Conservation (phyloP, 2,797 vertebrate genomes). For the Myotis daubentonii region DNA sequence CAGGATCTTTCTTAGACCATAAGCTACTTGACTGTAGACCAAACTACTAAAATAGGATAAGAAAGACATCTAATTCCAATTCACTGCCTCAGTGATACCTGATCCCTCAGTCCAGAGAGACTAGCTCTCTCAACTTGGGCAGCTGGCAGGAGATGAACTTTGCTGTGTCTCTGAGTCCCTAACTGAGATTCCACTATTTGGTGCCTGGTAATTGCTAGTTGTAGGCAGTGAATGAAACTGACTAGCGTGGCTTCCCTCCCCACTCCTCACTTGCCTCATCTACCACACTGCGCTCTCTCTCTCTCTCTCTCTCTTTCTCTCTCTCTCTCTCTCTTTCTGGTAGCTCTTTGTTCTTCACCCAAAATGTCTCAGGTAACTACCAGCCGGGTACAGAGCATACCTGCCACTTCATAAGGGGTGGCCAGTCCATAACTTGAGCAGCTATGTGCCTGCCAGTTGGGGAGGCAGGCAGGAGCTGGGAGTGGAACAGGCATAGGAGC, state of each 20-base stretch:
- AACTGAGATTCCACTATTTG: not conserved
- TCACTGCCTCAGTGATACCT: not conserved
- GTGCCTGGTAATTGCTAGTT: not conserved
- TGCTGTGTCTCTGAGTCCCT: not conserved
- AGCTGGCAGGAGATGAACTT: not conserved
- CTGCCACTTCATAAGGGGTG: too few relatives aligned
- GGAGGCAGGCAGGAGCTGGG: not conserved
- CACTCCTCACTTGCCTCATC: too few relatives aligned
- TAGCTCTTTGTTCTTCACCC: too few relatives aligned
- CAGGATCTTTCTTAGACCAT: not conserved
- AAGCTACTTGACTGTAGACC: not conserved
- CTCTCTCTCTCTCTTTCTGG: too few relatives aligned
- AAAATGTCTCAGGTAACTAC: too few relatives aligned
- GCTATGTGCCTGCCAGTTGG: not conserved
- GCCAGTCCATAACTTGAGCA: not conserved
- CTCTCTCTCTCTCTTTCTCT: too few relatives aligned
- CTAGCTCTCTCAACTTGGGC: not conserved
- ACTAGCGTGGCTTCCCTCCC: too few relatives aligned
- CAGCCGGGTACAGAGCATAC: too few relatives aligned
- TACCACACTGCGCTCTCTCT: too few relatives aligned
- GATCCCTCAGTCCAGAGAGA: not conserved
- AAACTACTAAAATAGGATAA: too few relatives aligned
- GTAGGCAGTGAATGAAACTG: not conserved
- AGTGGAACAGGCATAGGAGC: not conserved
- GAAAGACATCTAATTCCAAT: not conserved